Base-by-base conservation (phyloP, 2,888 invertebrate genomes). In the Drosophila siamana region DNA sequence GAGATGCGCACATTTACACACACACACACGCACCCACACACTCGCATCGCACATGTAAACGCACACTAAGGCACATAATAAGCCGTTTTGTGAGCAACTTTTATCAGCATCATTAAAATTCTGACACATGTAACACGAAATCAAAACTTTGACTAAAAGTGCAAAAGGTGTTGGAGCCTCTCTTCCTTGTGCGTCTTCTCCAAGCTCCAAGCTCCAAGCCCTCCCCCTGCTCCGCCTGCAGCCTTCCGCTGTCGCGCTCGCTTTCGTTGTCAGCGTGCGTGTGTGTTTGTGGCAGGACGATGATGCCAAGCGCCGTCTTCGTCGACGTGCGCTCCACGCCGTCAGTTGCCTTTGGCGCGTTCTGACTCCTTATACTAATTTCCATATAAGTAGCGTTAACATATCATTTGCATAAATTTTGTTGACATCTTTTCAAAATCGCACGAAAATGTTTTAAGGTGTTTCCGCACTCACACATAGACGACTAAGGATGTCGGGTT, bases 371-470 rank as follows among this genome's bases (percentile, higher is more conserved):
- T 86, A 86, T 86, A 89, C 86, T 89, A 88, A 89, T 86, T 89
- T 89, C 88, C 89, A 86, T 88, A 86, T 86, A 86, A 86, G 86
- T 88, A 86, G 89, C 88, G 89, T 90, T 89, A 86, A 88, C 90
- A 88, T 90, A 89, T 89, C 83, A 90, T 89, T 89, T 89, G 89
- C 89, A 89, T 89, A 90, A 90, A 89, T 89, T 89, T 85, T 82
- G 88, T 82, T 90, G 89, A 90, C 90, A 89, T 89, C 86, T 89
- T 90, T 90, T 89, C 90, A 90, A 86, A 89, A 90, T 86, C 89
- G 84, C 86, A 90, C 89, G 89, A 80, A 89, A 90, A 89, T 89
- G 88, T 89, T 84, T 89, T 80, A 87, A 89, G 89, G 89, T 90
- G 84, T 78, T 78, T 75, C 76, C 88, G 67, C 71, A 48, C 64